Percentiles rank a stretch among this genome's conserved stretches.
Evolutionary conservation across 2,797 vertebrate genomes (phyloP).

Genomic region (Sciurus vulgaris): DNA sequence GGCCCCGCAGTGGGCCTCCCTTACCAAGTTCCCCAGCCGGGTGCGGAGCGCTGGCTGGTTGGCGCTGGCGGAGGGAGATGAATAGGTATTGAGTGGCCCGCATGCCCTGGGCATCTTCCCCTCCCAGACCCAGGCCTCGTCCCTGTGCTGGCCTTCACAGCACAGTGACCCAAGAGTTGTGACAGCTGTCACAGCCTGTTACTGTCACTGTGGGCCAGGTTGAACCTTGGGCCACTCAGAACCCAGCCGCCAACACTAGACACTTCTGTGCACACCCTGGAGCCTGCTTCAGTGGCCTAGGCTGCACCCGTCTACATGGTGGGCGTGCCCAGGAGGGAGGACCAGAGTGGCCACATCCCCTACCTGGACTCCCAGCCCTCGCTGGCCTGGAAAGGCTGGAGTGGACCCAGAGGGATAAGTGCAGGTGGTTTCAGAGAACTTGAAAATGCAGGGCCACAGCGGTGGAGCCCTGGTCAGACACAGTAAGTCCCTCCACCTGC

Average conservation of each 20-base stretch:
- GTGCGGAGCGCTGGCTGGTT: accelerated
- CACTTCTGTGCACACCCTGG: slow-evolving; percentile 82
- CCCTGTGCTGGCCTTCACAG: slow-evolving; percentile 83
- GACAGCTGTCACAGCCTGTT: slow-evolving; percentile 88
- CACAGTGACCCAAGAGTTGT: slow-evolving; percentile 78
- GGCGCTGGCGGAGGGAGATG: accelerated
- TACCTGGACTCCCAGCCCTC: accelerated
- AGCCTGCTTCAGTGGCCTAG: slow-evolving; percentile 81
- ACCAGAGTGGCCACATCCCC: slow-evolving; percentile 3
- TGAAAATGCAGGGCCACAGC: accelerated
- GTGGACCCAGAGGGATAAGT: accelerated
- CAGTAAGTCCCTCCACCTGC: too few species aligned
- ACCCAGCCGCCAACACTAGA: slow-evolving; percentile 79
- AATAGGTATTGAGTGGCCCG: background rate
- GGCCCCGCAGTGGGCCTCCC: accelerated
- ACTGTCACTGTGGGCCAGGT: slow-evolving; percentile 83
- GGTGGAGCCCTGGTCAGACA: accelerated
- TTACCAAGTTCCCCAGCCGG: accelerated
- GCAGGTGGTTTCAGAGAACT: background rate
- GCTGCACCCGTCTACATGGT: slow-evolving; percentile 77
- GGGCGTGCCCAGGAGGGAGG: slow-evolving; percentile 51
- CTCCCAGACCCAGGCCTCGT: slow-evolving; percentile 77
- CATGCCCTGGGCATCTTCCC: slow-evolving; percentile 67
- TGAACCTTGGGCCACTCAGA: slow-evolving; percentile 83
- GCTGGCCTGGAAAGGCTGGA: background rate